A percentile compares a stretch with the other conserved stretches of the same genome.
Evolutionary conservation across 2,888 invertebrate species (phyloP).

Genomic region (Bruchidius siliquastri): DNA sequence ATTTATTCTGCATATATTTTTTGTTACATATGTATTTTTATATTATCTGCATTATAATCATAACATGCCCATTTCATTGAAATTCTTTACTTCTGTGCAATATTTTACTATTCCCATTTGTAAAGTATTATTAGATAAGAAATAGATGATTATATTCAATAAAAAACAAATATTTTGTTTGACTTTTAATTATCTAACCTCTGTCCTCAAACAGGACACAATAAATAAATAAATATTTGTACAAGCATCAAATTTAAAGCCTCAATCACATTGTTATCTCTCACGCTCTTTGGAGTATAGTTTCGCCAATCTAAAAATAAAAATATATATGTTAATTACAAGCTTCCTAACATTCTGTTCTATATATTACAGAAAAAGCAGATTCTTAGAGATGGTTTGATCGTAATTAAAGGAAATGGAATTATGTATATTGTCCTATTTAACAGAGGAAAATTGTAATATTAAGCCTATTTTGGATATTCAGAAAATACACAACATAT

Average conservation of each 20-base stretch:
- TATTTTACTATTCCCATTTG: slow-evolving; percentile 31
- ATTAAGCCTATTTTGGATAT: no score
- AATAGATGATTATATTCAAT: neutral
- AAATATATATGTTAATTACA: neutral
- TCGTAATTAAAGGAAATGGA: no score
- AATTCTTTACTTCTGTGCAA: slow-evolving; percentile 21
- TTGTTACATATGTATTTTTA: neutral
- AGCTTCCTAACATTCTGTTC: no score
- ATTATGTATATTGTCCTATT: no score
- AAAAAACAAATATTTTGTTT: neutral
- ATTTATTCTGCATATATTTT: neutral
- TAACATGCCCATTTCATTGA: neutral
- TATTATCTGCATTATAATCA: neutral
- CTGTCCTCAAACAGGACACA: neutral
- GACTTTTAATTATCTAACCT: neutral
- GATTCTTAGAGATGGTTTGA: no score
- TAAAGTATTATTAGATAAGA: slow-evolving; percentile 32
- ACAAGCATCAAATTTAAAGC: neutral
- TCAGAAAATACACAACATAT: no score
- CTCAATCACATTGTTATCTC: neutral
- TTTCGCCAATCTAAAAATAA: slow-evolving; percentile 7
- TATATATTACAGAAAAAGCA: no score
- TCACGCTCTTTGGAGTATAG: slow-evolving; percentile 1
- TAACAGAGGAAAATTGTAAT: no score
- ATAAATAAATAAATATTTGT: neutral